Conservation (phyloP, 2,113 vertebrate genomes). For the Maccullochella peelii region DNA sequence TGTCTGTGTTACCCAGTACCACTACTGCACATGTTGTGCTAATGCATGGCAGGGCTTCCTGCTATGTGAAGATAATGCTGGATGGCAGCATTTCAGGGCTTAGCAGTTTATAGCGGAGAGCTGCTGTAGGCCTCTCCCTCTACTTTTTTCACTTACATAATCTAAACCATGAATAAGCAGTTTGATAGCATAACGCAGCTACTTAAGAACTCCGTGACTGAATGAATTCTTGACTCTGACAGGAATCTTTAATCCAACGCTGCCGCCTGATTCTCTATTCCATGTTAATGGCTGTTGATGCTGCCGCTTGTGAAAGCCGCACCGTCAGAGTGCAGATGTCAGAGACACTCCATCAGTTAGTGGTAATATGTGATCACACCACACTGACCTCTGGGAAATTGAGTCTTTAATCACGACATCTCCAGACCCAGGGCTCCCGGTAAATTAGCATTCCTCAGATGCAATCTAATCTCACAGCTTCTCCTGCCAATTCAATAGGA, state of each 20-base stretch:
- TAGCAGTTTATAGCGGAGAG: constrained; percentile 27
- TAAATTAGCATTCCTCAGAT: constrained; percentile 75
- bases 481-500: constrained; percentile 59
- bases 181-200: constrained; percentile 34
- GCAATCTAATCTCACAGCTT: constrained; percentile 61
- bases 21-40: constrained; percentile 50
- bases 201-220: constrained; percentile 32
- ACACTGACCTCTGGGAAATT: constrained; percentile 76
- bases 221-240: constrained; percentile 29
- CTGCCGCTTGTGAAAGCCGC: constrained; percentile 28
- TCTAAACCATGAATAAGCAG: constrained; percentile 53
- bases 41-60: constrained; percentile 40
- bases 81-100: constrained; percentile 65
- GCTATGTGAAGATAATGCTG: constrained; percentile 62
- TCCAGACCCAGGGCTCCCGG: constrained; percentile 45
- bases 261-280: background rate
- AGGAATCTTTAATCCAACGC: constrained; percentile 49
- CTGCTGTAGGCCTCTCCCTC: constrained; percentile 40
- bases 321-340: constrained; percentile 54
- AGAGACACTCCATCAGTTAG: constrained; percentile 69
- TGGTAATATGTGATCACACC: constrained; percentile 69
- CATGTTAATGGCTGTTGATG: constrained; percentile 5
- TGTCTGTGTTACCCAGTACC: constrained; percentile 10
- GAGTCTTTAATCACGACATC: constrained; percentile 78
- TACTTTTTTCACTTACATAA: constrained; percentile 24